Conservation (phyloP, 2,113 vertebrate species). For the Actinemys pallida region DNA sequence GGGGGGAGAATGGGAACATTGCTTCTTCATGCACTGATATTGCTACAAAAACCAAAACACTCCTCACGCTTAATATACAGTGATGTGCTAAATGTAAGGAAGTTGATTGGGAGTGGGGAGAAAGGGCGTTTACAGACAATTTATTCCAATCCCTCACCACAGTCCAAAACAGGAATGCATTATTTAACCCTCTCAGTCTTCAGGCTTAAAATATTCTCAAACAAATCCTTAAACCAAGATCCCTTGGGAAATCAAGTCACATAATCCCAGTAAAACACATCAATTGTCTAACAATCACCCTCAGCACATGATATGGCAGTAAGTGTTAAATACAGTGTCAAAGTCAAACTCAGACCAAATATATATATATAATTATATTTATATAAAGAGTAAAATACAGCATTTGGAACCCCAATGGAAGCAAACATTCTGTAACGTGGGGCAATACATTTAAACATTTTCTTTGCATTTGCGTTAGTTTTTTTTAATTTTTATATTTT, state of each 20-base stretch:
- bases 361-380: background rate
- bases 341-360: background rate
- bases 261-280: background rate
- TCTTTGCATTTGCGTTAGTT: background rate
- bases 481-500: background rate
- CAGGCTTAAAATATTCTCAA: background rate
- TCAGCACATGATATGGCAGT: background rate
- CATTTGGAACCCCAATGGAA: background rate
- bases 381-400: background rate
- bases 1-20: background rate
- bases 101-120: background rate
- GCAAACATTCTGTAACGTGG: background rate
- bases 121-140: constrained; percentile 13
- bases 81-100: background rate
- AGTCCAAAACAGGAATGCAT: accelerated
- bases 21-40: background rate
- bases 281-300: background rate
- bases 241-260: background rate
- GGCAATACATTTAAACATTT: background rate
- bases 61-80: background rate
- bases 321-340: background rate
- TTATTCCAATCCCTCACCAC: constrained; percentile 8
- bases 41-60: background rate
- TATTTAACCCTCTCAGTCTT: background rate
- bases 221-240: background rate